Conservation (phyloP, 2,113 vertebrate species). For the Rhagologus leucostigma region DNA sequence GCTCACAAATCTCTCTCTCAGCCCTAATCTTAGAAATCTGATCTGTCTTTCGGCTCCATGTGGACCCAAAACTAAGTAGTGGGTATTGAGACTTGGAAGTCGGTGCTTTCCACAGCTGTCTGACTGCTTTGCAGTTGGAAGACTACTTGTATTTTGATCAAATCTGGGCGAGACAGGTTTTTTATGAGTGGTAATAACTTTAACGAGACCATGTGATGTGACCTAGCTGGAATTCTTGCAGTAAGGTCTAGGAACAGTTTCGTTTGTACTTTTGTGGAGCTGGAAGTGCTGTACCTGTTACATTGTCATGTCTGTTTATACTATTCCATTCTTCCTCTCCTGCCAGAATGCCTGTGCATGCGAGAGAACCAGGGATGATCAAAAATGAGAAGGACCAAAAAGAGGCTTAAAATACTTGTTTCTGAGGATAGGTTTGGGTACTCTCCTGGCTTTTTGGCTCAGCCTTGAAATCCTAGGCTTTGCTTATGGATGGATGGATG, state of each 20-base stretch:
- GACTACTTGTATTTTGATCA: not conserved
- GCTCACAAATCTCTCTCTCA: not conserved
- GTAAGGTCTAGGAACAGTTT: not conserved
- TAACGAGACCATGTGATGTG: not conserved
- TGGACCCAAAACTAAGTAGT: not conserved
- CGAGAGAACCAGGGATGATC: not conserved
- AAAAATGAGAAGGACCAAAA: not conserved
- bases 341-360: not conserved
- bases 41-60: not conserved
- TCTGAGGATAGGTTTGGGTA: not conserved
- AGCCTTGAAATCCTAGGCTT: not conserved
- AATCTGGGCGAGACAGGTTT: not conserved
- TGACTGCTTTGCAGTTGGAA: not conserved
- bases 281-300: not conserved
- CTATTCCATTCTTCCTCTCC: not conserved
- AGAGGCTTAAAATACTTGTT: not conserved
- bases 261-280: not conserved
- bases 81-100: not conserved
- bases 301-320: not conserved
- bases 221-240: not conserved
- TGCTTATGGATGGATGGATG: not conserved
- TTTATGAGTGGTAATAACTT: not conserved
- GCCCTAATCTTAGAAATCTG: not conserved
- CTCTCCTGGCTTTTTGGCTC: not conserved
- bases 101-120: not conserved